Evolutionary conservation across 2,797 vertebrate species (phyloP), one percentile per base, ranked within the genome.

Genomic region (Iguana delicatissima): DNA sequence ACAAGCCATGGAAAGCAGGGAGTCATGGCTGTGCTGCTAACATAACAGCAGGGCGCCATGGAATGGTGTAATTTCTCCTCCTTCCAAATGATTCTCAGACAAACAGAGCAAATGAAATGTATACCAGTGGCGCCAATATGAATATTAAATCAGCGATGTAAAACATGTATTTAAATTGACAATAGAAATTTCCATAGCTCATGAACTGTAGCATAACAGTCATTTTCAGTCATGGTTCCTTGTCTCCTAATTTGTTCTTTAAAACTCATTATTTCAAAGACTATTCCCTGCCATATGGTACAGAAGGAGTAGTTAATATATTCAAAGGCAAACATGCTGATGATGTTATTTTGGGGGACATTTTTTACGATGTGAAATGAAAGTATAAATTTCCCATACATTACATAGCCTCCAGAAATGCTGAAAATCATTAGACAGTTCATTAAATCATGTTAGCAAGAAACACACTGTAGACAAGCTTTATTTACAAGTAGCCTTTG

Each of bases 401-500:
- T 69, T 46, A 89, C 32, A 81, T 0, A 9, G 92, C 55, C 59
- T 94, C 88, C 82, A 76, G 42, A 91, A 92, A 89, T 89, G 91
- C 84, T 87, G 64, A 76, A 84, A 52, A 29, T 82, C 87, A 92
- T 52, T 42, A 81, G 67, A 24, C 92, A 93, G 90, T 81, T n/a
- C 83, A 35, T 84, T 89, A 93, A 91, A 80, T 80, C 88, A 67
- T 62, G 86, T 84, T 93, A 80, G 91, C 88, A 92, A 89, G 57
- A 81, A 87, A 88, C 85, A 82, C 89, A 84, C 14, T 50, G 26
- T 46, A 91, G 18, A 7, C 89, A 92, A 93, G 29, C 82, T 96
- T 95, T 94, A 94, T 95, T 96, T 93, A 95, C 73, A 96, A 62
- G 90, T 69, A 89, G 89, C 67, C 74, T 91, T 96, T 93, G 92